phyloP scores from a whole-genome alignment of 2,797 vertebrate species.

The Arrhamphus sclerolepis region DNA sequence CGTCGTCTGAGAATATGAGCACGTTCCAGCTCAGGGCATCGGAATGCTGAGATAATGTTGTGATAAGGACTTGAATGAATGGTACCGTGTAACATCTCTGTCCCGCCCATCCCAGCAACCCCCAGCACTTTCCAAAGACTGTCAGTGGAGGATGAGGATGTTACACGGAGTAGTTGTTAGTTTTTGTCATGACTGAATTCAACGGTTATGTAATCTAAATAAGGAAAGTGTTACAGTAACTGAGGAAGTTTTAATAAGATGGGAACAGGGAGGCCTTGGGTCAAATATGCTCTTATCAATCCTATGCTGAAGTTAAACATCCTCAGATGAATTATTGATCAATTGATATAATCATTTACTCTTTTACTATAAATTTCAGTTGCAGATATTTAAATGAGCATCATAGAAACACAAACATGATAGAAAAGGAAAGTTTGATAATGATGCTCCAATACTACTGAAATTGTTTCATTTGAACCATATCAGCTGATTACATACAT shows the following conservation, averaged over 20 bases:
- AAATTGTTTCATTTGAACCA: no score
- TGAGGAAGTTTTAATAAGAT: conserved; percentile 3
- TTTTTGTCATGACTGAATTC: conserved; percentile 21
- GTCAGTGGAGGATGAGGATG: conserved; percentile 15
- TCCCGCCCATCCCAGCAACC: conserved; percentile 21
- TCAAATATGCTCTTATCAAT: conserved; percentile 16
- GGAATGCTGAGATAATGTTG: conserved; percentile 81
- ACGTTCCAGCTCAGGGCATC: conserved; percentile 77
- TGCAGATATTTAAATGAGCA: not conserved
- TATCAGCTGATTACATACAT: no score
- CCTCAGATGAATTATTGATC: no score
- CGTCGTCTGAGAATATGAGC: conserved; percentile 72
- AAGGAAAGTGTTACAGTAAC: conserved; percentile 3
- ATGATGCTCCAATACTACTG: no score
- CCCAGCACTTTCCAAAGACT: conserved; percentile 41
- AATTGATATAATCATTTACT: not conserved
- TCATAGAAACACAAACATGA: not conserved
- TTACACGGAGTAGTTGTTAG: conserved; percentile 22
- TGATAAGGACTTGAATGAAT: conserved; percentile 71
- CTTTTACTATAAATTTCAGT: not conserved
- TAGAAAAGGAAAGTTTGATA: not conserved
- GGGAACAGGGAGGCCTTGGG: not conserved
- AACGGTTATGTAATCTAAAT: conserved; percentile 23
- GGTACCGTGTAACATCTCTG: conserved; percentile 47
- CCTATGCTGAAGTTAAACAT: not conserved